phyloP scores from a whole-genome alignment of 2,113 vertebrate species.

The Scatophagus argus region DNA sequence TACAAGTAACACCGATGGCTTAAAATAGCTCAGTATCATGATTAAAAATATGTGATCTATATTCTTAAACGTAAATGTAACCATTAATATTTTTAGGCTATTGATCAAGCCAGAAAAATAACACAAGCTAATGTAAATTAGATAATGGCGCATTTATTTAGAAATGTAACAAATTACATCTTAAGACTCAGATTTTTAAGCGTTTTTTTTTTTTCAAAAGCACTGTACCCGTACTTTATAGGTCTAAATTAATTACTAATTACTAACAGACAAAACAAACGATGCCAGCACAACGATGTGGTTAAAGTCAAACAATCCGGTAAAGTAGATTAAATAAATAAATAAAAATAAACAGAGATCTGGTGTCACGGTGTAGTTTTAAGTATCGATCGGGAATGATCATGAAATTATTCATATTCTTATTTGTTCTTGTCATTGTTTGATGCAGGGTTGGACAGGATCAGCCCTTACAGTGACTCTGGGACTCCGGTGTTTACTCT shows the following conservation, averaged over 20 bases:
- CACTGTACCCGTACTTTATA: neutral
- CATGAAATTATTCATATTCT: neutral
- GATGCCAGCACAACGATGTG: too few species aligned
- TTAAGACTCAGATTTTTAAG: neutral
- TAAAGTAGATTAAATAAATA: neutral
- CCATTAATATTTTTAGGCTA: neutral
- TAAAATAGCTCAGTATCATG: neutral
- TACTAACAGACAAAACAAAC: neutral
- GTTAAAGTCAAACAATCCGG: neutral
- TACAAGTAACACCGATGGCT: neutral
- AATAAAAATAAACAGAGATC: neutral
- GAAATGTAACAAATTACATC: neutral
- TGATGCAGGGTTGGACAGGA: slow-evolving; percentile 44
- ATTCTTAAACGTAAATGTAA: neutral
- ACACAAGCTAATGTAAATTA: neutral
- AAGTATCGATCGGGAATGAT: neutral
- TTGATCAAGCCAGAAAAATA: neutral
- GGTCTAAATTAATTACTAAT: neutral
- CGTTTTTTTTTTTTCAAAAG: neutral
- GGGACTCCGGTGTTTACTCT: slow-evolving; percentile 73
- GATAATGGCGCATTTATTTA: neutral
- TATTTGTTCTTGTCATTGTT: slow-evolving; percentile 24
- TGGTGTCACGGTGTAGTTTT: neutral
- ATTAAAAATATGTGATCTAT: neutral
- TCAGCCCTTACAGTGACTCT: slow-evolving; percentile 63